Percentiles rank a stretch among this genome's conserved stretches.
Conservation (phyloP, 1,140 invertebrate species). For the Lepidurus arcticus region DNA sequence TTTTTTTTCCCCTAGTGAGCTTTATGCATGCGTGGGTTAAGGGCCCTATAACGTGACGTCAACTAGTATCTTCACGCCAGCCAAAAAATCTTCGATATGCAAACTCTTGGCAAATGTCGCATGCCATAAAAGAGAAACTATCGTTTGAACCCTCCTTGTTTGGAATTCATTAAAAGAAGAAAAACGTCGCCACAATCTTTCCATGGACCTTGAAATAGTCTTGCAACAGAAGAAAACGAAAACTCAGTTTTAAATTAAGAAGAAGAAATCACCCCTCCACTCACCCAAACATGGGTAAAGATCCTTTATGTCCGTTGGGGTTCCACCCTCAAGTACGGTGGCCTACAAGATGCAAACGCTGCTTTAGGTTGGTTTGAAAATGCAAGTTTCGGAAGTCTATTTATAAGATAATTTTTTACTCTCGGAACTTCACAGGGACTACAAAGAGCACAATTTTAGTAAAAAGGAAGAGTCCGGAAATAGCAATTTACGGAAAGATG, state of each 20-base stretch:
- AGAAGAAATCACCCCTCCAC: neutral
- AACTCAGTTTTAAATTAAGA: neutral
- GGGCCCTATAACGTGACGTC: conserved; percentile 6
- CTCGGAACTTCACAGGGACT: conserved; percentile 56
- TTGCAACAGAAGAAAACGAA: neutral
- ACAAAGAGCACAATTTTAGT: conserved; percentile 76
- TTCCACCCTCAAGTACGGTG: conserved; percentile 88
- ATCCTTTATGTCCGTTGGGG: conserved; percentile 82
- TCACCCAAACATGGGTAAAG: conserved; percentile 40
- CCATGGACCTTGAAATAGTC: neutral
- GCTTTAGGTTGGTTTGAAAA: conserved; percentile 61
- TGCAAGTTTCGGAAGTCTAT: conserved; percentile 27
- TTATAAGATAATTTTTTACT: conserved; percentile 35
- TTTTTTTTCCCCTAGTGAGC: neutral
- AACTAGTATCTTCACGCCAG: neutral
- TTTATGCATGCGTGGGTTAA: conserved; percentile 4
- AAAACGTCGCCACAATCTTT: neutral
- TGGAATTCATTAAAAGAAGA: neutral
- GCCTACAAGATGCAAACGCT: conserved; percentile 86
- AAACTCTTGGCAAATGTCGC: conserved; percentile 13
- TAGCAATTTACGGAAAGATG: conserved; percentile 49
- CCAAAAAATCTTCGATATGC: neutral
- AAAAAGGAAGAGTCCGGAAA: conserved; percentile 46
- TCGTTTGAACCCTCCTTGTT: neutral
- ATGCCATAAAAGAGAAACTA: neutral